These are phyloP conservation scores for Corythornis madagascariensis DNA, from an alignment of 2,113 vertebrate species.

Conservation along the genomic window DNA sequence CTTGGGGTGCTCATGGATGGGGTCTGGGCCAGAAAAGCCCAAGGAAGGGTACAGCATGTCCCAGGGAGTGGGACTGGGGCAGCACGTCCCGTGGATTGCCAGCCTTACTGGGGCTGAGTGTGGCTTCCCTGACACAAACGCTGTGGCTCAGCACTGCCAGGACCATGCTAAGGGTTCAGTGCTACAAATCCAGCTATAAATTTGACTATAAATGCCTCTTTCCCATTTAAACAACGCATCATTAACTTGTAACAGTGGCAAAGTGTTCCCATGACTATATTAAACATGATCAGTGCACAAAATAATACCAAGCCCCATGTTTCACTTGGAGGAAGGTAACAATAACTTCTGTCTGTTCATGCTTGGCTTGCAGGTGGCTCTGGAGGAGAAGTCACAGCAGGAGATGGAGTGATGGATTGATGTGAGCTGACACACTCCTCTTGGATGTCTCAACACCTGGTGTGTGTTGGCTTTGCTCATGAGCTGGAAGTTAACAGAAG, in stretches of 20 bases:
- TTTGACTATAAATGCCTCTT: background rate
- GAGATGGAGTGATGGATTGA: background rate
- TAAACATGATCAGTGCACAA: background rate
- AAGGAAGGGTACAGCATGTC: rapidly evolving
- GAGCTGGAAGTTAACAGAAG: background rate
- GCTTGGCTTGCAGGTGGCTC: background rate
- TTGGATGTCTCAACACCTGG: background rate
- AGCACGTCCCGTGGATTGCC: background rate
- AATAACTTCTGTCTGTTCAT: background rate
- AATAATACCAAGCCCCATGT: background rate
- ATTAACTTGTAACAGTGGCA: conserved; percentile 32
- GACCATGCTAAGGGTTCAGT: background rate
- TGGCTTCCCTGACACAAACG: background rate
- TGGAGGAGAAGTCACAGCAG: background rate
- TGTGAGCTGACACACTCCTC: background rate
- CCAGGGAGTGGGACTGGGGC: rapidly evolving
- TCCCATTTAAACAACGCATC: conserved; percentile 4
- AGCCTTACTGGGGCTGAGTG: background rate
- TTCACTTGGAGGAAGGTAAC: background rate
- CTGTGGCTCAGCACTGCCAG: background rate
- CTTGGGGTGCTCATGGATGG: rapidly evolving
- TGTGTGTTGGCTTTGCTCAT: background rate
- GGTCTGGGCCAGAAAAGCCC: background rate
- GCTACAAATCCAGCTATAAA: background rate
- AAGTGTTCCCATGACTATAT: background rate